Evolutionary conservation across 2,888 invertebrate species (phyloP), one percentile per base, ranked within the genome.

Genomic region (Drosophila colorata): DNA sequence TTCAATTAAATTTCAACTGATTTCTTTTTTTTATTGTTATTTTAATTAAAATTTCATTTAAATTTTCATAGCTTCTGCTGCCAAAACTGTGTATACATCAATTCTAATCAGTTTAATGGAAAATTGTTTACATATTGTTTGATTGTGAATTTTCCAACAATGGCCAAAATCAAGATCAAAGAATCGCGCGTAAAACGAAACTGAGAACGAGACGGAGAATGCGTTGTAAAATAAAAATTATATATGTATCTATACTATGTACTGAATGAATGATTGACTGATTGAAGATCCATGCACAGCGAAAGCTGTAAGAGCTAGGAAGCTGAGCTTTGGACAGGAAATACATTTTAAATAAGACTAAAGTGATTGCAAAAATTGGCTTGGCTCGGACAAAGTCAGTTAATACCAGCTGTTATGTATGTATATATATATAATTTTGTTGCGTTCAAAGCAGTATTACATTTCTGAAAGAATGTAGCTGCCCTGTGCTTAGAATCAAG

Each of bases 41-140:
- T 66, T 80, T 73, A 74, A 78, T 83, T 78, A 70, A 75, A 80
- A 60, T 37, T 49, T 25, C 38, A 78, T 83, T 76, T 69, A 73
- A 78, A 56, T 37, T 49, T 25, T 35, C 44, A 40, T 43, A 38
- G 38, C 40, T 33, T 35, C 37, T 16, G 33, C 9, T 49, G 28
- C 40, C 37, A 49, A 52, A 56, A 69, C 35, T 55, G 20, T 23
- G 38, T 43, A 43, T 13, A 56, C 46, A 41, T 38, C 47, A 67
- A 75, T 46, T 67, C 37, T 49, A 64, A 78, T 72, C 51, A 65
- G 14, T 33, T 48, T 47, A 44, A 51, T 59, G 38, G 33, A 40
- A 58, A 67, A 60, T 76, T 76, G 52, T 63, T 69, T 67, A 49
- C 55, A 59, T 56, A 64, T 67, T 71, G 18, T 57, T 28, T n/a